Percentiles rank a stretch among this genome's conserved stretches.
These are phyloP conservation scores for Halcyon leucocephala DNA, from an alignment of 2,797 vertebrate species.

Conservation along the genomic window DNA sequence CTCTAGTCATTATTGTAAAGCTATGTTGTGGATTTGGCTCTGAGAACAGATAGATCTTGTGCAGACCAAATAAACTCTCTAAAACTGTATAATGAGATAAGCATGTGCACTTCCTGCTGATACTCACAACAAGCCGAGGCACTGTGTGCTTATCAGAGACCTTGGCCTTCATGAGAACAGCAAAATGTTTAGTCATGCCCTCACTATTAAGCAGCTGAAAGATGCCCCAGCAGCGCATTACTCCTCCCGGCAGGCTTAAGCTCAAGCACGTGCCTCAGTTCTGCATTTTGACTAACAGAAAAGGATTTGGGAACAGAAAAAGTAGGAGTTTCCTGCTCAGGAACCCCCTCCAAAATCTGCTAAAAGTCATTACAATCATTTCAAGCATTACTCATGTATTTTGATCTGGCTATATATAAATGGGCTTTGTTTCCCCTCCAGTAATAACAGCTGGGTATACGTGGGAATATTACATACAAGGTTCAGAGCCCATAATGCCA, in stretches of 20 bases:
- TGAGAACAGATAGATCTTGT: slow-evolving; percentile 32
- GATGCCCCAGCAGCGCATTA: not conserved
- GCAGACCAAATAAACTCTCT: not conserved
- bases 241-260: not conserved
- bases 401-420: not conserved
- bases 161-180: slow-evolving; percentile 1
- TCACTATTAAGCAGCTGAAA: not conserved
- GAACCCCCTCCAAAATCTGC: not conserved
- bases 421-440: not conserved
- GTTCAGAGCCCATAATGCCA: not conserved
- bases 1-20: not conserved
- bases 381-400: not conserved
- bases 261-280: not conserved
- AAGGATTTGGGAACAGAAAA: not conserved
- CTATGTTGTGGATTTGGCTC: not conserved
- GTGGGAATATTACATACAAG: not conserved
- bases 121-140: not conserved
- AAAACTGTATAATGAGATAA: not conserved
- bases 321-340: not conserved
- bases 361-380: not conserved
- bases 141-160: not conserved
- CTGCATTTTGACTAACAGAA: not conserved
- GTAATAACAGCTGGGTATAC: not conserved
- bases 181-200: slow-evolving; percentile 17
- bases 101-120: not conserved